Base-by-base conservation (phyloP, 2,888 invertebrate genomes). In the Saturnia pavonia region DNA sequence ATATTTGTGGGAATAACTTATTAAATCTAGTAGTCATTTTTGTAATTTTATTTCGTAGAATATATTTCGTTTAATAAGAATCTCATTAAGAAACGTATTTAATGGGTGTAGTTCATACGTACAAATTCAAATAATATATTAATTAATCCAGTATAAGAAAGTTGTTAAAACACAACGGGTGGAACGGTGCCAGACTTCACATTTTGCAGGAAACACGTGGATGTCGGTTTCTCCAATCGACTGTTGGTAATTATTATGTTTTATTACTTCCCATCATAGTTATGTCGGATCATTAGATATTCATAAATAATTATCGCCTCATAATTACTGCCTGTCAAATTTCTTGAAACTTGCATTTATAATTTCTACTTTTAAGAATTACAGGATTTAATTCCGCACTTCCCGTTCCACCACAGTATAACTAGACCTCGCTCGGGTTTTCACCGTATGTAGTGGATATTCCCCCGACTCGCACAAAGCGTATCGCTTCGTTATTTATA, bases 261-360 rank as follows among this genome's bases (percentile, higher is more conserved):
- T 84, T 85, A 85, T 84, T 80, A 76, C 83, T 83, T 85, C 84
- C 82, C 78, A 81, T 74, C 74, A 75, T 76, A 70, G 70, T 75
- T 75, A 74, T 71, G 75, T 79, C 75, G 66, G 40, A 67, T 71
- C 70, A 71, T 74, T 67, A 74, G 74, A 80, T 80, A 81, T 80
- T 75, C 77, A 79, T 78, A 73, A 67, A 74, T 71, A 75, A 76
- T 76, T 75, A 75, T 75, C 75, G 69, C 70, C 68, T 73, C 72
- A 73, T 73, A 73, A 71, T 72, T 70, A 43, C n/a, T 22, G 42
- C 14, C 27, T 27, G 27, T 60, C 57, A 60, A 60, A 60, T 60
- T 60, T 60, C 57, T 60, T 14, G 25, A 60, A 60, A 4, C 57
- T 60, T 60, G 14, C 25, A n/a, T 22, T 54, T 54, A 1, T 51